These are phyloP conservation scores for Candidula unifasciata DNA, from an alignment of 2,888 invertebrate species.

Conservation along the genomic window DNA sequence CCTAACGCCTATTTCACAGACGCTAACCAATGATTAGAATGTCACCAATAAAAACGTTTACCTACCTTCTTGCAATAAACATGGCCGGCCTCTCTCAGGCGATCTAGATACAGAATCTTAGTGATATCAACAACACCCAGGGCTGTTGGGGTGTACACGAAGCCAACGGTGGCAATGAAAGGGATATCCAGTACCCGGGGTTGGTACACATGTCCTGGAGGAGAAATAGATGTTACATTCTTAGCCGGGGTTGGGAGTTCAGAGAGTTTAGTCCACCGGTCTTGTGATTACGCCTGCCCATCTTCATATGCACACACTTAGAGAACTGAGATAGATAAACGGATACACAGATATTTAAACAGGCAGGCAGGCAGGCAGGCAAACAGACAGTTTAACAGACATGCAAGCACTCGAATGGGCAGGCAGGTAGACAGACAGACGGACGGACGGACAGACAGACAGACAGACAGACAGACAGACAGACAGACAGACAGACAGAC, in stretches of 20 bases:
- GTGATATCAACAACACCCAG: slow-evolving; percentile 17
- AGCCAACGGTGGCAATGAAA: slow-evolving; percentile 13
- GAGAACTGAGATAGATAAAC: background rate
- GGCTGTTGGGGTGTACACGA: slow-evolving; percentile 17
- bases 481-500: too few relatives aligned
- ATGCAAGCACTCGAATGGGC: too few relatives aligned
- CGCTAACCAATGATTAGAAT: too few relatives aligned
- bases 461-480: too few relatives aligned
- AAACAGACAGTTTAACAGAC: too few relatives aligned
- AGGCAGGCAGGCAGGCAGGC: too few relatives aligned
- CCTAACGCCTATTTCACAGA: too few relatives aligned
- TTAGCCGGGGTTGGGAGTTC: too few relatives aligned
- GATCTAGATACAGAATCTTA: background rate
- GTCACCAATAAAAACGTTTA: background rate
- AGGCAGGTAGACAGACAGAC: too few relatives aligned
- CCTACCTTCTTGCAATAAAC: slow-evolving; percentile 23
- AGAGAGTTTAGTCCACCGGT: too few relatives aligned
- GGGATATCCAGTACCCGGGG: background rate
- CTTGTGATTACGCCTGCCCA: background rate
- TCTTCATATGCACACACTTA: background rate
- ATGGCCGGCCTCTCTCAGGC: background rate
- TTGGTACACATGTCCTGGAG: slow-evolving; percentile 18
- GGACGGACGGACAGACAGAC: too few relatives aligned
- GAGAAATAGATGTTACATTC: background rate
- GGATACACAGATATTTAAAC: too few relatives aligned